phyloP scores from a whole-genome alignment of 2,888 invertebrate species.

The Brenthis daphne region DNA sequence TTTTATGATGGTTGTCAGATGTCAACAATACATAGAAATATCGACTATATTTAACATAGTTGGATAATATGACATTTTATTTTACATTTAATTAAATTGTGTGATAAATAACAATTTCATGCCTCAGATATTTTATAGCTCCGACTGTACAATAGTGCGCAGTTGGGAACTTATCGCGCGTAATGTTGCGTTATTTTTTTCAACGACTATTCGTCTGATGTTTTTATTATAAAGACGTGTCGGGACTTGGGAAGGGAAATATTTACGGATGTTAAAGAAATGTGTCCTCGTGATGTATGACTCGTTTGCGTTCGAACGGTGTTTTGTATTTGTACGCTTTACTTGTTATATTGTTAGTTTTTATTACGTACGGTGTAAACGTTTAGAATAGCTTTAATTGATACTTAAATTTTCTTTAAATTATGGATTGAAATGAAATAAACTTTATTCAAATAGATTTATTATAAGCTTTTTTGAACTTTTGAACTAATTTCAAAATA shows the following conservation, averaged over 20 bases:
- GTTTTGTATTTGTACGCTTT: constrained; percentile 49
- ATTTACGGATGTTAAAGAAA: constrained; percentile 67
- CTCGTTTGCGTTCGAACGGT: constrained; percentile 59
- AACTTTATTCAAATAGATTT: too few relatives aligned
- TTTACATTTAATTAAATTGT: too few relatives aligned
- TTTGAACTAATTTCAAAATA: too few relatives aligned
- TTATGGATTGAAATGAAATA: too few relatives aligned
- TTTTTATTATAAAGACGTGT: constrained; percentile 78
- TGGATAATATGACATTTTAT: too few relatives aligned
- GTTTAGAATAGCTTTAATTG: background rate
- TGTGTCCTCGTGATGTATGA: constrained; percentile 56
- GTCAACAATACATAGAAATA: too few relatives aligned
- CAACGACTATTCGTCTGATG: constrained; percentile 60
- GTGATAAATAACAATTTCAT: too few relatives aligned
- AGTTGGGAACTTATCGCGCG: constrained; percentile 72
- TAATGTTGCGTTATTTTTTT: constrained; percentile 68
- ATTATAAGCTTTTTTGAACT: too few relatives aligned
- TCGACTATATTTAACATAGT: too few relatives aligned
- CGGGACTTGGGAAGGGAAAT: constrained; percentile 62
- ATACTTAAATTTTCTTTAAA: too few relatives aligned
- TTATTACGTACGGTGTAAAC: constrained; percentile 14
- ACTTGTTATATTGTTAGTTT: constrained; percentile 45
- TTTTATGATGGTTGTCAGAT: too few relatives aligned
- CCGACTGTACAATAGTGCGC: constrained; percentile 36
- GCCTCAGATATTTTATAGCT: constrained; percentile 11